Evolutionary conservation across 2,888 invertebrate species (phyloP), one percentile per base, ranked within the genome.

Genomic region (Elysia crispata): DNA sequence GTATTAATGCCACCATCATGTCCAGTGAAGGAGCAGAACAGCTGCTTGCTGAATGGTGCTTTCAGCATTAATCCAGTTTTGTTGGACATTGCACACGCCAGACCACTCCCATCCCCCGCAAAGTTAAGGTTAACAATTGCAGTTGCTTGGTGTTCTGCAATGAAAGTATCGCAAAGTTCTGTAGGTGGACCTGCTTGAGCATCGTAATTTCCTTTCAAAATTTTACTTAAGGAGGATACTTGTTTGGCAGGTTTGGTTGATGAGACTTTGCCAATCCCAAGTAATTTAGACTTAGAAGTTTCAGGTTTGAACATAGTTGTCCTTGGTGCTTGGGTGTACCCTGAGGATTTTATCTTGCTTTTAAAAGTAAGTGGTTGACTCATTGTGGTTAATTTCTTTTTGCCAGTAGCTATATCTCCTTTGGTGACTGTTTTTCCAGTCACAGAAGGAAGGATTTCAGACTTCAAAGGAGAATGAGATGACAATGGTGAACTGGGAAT

Each of bases 281-380:
- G 49, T 30, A 80, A 62, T 41, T 67, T 76, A 6, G 30, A 57
- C 60, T 41, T 33, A 18, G 25, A 83, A 33, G 86, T 88, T 76
- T 86, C 83, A 66, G 89, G 89, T 78, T 87, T 84, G 77, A 89
- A 90, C 87, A 88, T 88, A 8, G 85, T 86, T 70, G 76, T 86
- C 70, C 86, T 86, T 30, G 90, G 88, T n/a, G 87, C 80, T 41
- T 83, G 85, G 6, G 87, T 82, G 82, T 91, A 91, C 18, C 91
- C 91, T 28, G 91, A 91, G 13, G 91, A 91, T 77, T 88, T 90
- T 25, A 91, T 86, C 74, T 88, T 89, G 6, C 81, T 80, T 69
- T 89, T 88, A 77, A 91, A 91, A 31, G 90, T 90, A 30, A 91
- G 60, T 5, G 91, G 90, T 70, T 90, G 90, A 57, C 90, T 83